Evolutionary conservation across 2,797 vertebrate species (phyloP).

Genomic region (Microcaecilia unicolor): DNA sequence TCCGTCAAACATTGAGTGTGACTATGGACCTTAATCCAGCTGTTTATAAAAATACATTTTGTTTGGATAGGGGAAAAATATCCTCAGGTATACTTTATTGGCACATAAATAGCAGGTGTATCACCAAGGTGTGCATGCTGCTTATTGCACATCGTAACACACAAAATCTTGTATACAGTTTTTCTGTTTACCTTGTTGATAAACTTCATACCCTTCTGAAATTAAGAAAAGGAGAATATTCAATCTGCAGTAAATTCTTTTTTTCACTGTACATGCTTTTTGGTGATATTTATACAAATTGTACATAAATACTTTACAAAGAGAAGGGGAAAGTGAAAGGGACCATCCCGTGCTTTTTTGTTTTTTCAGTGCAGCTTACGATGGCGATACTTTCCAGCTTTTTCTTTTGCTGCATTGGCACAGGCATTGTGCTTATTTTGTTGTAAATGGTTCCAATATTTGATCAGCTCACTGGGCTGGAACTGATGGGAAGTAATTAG

Average conservation of each 20-base stretch:
- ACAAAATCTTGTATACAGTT: slow-evolving; percentile 13
- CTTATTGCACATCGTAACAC: slow-evolving; percentile 57
- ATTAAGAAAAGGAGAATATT: slow-evolving; percentile 86
- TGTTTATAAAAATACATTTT: neutral
- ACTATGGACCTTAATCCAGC: too few species aligned
- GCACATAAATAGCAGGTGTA: slow-evolving; percentile 45
- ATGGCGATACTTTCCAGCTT: slow-evolving; percentile 63
- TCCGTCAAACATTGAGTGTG: too few species aligned
- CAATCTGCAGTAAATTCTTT: slow-evolving; percentile 40
- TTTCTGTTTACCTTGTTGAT: slow-evolving; percentile 36
- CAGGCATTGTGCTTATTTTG: slow-evolving; percentile 89
- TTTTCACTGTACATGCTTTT: slow-evolving; percentile 55
- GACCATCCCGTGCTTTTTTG: neutral
- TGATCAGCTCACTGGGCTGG: slow-evolving; percentile 84
- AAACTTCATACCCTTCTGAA: slow-evolving; percentile 51
- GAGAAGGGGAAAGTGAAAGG: too few species aligned
- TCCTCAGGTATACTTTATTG: slow-evolving; percentile 44
- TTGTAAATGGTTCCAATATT: slow-evolving; percentile 93
- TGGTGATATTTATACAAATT: slow-evolving; percentile 46
- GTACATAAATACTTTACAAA: slow-evolving; percentile 5
- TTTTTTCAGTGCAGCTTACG: slow-evolving; percentile 73
- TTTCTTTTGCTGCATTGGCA: slow-evolving; percentile 63
- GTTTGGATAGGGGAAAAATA: slow-evolving; percentile 35
- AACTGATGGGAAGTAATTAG: slow-evolving; percentile 96
- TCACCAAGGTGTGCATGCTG: slow-evolving; percentile 62